Base-by-base conservation (phyloP, 2,797 vertebrate species). In the Aselliscus stoliczkanus region DNA sequence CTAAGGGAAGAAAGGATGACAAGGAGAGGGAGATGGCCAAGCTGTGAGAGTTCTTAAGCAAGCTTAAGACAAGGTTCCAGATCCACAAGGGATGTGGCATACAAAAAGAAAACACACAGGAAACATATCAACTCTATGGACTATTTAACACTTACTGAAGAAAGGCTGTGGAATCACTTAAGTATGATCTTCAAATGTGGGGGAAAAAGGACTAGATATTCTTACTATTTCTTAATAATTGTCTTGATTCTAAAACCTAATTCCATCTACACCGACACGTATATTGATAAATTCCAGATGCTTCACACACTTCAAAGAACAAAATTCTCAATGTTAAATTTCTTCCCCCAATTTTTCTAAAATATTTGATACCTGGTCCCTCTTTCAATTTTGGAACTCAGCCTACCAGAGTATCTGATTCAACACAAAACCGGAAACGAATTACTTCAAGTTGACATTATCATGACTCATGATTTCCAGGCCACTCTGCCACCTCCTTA, bases 371-470 rank as follows among this genome's bases (percentile, higher is more conserved):
- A 76, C 3, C 15, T 75, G 37, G 39, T 79, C 80, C 47, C 56
- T 93, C 10, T 95, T 89, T 93, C 50, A 76, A 65, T 81, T 84
- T 3, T 67, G 56, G 52, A 93, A 82, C 90, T 90, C n/a, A 65
- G 42, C 3, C 56, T 91, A 84, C 77, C 42, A 88, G 15, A 77
- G 21, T 70, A 93, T 54, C 58, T 93, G 10, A 58, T 39, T 90
- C 52, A 89, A 93, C 13, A 96, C 72, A 81, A 72, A 76, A 88
- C 88, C 7, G 9, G 39, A 93, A 94, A 91, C 27, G 20, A 92
- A 67, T 37, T 89, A 96, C 47, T 96, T 91, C 60, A 91, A 91
- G 25, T 96, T 93, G 83, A 83, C 31, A 76, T 54, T 70, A 92
- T 73, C 54, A 72, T 70, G 44, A 80, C 62, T 96, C 72, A 89